Evolutionary conservation across 2,888 invertebrate genomes (phyloP).

Genomic region (Coelinius sp.): DNA sequence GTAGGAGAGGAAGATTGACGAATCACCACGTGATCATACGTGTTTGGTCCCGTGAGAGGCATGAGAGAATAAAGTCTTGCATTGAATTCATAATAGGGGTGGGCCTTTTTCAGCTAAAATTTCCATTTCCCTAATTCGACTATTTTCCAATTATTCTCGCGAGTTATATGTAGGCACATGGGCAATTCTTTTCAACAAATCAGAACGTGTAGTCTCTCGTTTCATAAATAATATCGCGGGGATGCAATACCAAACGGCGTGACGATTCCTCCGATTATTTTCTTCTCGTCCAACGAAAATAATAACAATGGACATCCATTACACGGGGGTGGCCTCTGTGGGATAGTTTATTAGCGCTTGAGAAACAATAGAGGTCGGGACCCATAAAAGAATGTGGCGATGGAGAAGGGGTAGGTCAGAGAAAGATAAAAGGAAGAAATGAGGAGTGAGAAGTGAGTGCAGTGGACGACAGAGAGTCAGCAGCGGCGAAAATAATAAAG

Average conservation of each 20-base stretch:
- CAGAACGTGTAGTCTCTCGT: too few relatives aligned
- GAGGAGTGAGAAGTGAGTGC: constrained; percentile 45
- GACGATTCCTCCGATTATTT: constrained; percentile 52
- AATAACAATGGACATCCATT: constrained; percentile 49
- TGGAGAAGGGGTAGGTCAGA: constrained; percentile 42
- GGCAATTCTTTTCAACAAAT: too few relatives aligned
- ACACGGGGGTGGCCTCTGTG: constrained; percentile 61
- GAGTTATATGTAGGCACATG: too few relatives aligned
- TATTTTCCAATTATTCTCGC: too few relatives aligned
- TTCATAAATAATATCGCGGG: constrained; percentile 62
- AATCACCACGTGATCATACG: too few relatives aligned
- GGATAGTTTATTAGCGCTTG: constrained; percentile 69
- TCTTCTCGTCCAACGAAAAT: constrained; percentile 40
- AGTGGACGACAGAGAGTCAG: constrained; percentile 39
- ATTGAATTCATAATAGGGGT: too few relatives aligned
- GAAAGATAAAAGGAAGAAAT: constrained; percentile 45
- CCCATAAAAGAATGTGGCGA: constrained; percentile 65
- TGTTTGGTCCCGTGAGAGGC: too few relatives aligned
- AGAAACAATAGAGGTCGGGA: constrained; percentile 69
- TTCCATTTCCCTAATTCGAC: too few relatives aligned
- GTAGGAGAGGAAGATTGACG: too few relatives aligned
- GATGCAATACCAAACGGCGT: constrained; percentile 44
- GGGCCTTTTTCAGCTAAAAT: too few relatives aligned
- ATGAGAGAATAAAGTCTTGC: too few relatives aligned
- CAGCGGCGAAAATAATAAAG: constrained; percentile 6